These are phyloP conservation scores for Danio choprae DNA, from an alignment of 2,797 vertebrate species.

Conservation along the genomic window DNA sequence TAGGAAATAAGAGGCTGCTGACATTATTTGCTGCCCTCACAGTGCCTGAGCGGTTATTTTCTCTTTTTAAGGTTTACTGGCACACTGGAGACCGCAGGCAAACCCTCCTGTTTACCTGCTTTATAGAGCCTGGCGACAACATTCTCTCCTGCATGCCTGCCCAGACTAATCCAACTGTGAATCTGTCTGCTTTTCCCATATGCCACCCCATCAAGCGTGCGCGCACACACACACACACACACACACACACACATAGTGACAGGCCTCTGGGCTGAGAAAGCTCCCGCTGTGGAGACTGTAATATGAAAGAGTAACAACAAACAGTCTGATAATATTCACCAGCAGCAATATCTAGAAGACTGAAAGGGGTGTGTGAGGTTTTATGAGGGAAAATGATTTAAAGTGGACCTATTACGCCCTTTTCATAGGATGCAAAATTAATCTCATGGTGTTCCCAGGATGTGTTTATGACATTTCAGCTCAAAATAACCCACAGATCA, in stretches of 20 bases:
- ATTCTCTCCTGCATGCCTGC: slow-evolving; percentile 56
- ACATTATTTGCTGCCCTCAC: background rate
- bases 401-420: too few species aligned
- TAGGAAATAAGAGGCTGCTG: background rate
- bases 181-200: slow-evolving; percentile 20
- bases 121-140: background rate
- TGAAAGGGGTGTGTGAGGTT: too few species aligned
- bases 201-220: background rate
- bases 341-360: too few species aligned
- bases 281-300: background rate
- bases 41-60: slow-evolving; percentile 15
- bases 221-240: background rate
- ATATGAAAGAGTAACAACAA: slow-evolving; percentile 13
- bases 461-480: too few species aligned
- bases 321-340: background rate
- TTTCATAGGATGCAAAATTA: too few species aligned
- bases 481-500: too few species aligned
- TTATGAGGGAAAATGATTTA: too few species aligned
- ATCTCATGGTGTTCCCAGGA: too few species aligned
- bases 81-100: slow-evolving; percentile 9
- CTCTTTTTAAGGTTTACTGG: slow-evolving; percentile 17
- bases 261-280: background rate
- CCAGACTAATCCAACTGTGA: slow-evolving; percentile 47
- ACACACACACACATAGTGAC: slow-evolving; percentile 12
- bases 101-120: background rate